Percentiles rank a stretch among this genome's conserved stretches.
Conservation (phyloP, 53 echinoderm and acorn worm species). For the Temnopleurus reevesii region DNA sequence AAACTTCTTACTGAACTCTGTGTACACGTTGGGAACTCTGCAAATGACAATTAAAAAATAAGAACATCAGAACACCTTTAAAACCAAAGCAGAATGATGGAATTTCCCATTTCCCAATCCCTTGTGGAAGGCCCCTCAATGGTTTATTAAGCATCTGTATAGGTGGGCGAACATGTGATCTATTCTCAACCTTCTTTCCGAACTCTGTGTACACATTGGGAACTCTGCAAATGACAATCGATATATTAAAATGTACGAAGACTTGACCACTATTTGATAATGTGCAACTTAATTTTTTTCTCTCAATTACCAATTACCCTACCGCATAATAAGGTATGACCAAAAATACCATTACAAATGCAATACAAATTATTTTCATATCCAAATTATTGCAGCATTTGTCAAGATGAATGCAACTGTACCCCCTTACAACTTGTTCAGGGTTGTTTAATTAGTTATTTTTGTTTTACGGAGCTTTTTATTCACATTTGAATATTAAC, state of each 20-base stretch:
- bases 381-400: too few species aligned
- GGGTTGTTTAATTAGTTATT: too few species aligned
- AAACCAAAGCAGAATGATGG: slow-evolving; percentile 70
- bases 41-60: not conserved
- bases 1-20: slow-evolving; percentile 81
- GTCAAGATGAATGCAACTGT: too few species aligned
- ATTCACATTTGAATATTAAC: too few species aligned
- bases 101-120: slow-evolving; percentile 66
- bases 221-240: slow-evolving; percentile 43
- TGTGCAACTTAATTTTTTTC: too few species aligned
- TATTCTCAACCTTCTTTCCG: slow-evolving; percentile 74
- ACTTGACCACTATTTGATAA: too few species aligned
- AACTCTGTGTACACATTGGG: slow-evolving; percentile 87
- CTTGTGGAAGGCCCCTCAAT: slow-evolving; percentile 68
- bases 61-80: slow-evolving; percentile 66
- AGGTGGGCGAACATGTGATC: slow-evolving; percentile 56
- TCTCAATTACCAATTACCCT: too few species aligned
- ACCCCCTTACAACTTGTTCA: too few species aligned
- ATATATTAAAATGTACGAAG: not conserved
- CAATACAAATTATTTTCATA: too few species aligned
- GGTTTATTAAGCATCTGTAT: slow-evolving; percentile 67
- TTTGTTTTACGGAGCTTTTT: too few species aligned
- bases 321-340: too few species aligned
- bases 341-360: too few species aligned
- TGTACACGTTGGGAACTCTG: slow-evolving; percentile 81